Base-by-base conservation (phyloP, 1,140 invertebrate species). In the Tetragonula clypearis region DNA sequence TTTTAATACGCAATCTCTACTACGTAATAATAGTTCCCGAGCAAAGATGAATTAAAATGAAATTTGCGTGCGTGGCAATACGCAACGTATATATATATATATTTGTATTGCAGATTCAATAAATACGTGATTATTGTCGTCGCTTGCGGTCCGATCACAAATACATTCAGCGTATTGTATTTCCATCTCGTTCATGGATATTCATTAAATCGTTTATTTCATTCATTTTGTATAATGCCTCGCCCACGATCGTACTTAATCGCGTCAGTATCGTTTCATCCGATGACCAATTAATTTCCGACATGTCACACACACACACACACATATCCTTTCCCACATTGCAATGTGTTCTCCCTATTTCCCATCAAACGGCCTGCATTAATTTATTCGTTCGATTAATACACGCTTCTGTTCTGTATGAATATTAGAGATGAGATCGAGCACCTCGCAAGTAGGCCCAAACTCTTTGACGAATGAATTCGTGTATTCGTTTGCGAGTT, bases 101-200 rank as follows among this genome's bases (percentile, higher is more conserved):
- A 2, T 71, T 78, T 62, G 56, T 60, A 55, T 30, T 12, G 23
- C 17, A 21, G 2, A 60, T 69, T 26, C n/a, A 41, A 35, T 55
- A 55, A 77, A 79, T 30, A 69, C 56, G 66, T 55, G 62, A 79
- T 84, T 84, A 79, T 84, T 84, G 82, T 84, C 82, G 82, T 84
- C 72, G 55, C 56, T 84, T 84, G 82, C 41, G 41, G 14, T 62
- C 79, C 66, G 41, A 11, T 72, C 19, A 41, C 14, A 6, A 49
- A 49, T 60, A 72, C 26, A 41, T 75, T 30, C 41, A 55, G n/a
- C n/a, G 26, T n/a, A n/a, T 66, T 82, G 60, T 82, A 68, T 82
- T 66, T 35, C 62, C 71, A 56, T 68, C 53, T 58, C 62, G 26
- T 76, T 76, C 60, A 35, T 21, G 30, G 55, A 53, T 66, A 23